Evolutionary conservation across 1,140 invertebrate genomes (phyloP), one percentile per base, ranked within the genome.

Genomic region (Caenorhabditis brenneri): DNA sequence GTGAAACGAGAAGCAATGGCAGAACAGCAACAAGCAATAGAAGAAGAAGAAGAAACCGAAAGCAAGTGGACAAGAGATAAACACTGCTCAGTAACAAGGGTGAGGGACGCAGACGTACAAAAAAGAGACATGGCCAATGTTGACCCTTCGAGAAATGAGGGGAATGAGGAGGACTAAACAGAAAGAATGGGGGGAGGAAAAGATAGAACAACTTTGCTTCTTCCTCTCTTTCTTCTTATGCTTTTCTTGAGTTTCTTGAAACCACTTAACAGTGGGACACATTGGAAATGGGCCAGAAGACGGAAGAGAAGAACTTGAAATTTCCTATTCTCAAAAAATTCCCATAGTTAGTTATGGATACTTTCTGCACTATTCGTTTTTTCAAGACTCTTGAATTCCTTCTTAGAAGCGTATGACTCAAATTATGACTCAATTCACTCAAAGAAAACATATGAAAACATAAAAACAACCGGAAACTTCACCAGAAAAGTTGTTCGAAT

Each of bases 31-130:
- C 0, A 42, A 74, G 29, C 29, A 74, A 31, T 31, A 42, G 15
- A 36, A 74, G n/a, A 74, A 74, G n/a, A 74, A 74, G 33, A 74
- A 74, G 65, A 74, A 74, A 74, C 33, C 65, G 36, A 74, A 42
- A 24, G 65, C 33, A 74, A 74, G 36, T 74, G 33, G 58, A 65
- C 58, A 65, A 65, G 58, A 65, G 58, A 65, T 65, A 42, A 42
- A 74, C 65, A 74, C 65, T 74, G 65, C 65, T 74, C 65, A 74
- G n/a, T 5, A 12, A 42, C 15, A 22, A 74, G 36, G 42, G 65
- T 10, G 1, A 3, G 65, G 42, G 36, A 42, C 65, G 16, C 36
- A 74, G 65, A 10, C 19, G 5, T 24, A 74, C 33, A 22, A 39
- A 74, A 65, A 74, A 10, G 36, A 74, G 65, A 74, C 65, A 74